These are phyloP conservation scores for Sinohyriopsis cumingii DNA, from an alignment of 2,888 invertebrate species.

Conservation along the genomic window DNA sequence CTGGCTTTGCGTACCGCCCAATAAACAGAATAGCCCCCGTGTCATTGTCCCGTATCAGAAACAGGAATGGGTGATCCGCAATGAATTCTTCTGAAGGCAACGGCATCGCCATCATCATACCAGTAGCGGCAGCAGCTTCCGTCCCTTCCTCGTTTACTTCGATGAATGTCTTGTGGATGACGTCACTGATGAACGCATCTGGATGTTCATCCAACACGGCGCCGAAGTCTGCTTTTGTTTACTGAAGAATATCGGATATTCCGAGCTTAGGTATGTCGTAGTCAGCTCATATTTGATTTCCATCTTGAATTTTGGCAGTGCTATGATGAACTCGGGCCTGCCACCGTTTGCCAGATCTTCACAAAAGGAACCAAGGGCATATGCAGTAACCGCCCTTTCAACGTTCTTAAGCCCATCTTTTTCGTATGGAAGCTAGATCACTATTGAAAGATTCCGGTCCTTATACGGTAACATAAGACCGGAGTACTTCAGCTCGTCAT, in stretches of 20 bases:
- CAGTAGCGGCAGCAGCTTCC: conserved; percentile 26
- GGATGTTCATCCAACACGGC: conserved; percentile 19
- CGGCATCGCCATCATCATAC: conserved; percentile 1
- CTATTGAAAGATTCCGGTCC: conserved; percentile 16
- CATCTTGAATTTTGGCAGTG: conserved; percentile 56
- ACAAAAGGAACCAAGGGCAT: conserved; percentile 1
- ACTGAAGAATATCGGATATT: conserved; percentile 49
- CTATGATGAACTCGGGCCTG: conserved; percentile 21
- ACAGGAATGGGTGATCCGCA: conserved; percentile 40
- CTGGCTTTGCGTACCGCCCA: conserved; percentile 27
- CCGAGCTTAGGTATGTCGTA: conserved; percentile 43
- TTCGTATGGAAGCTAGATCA: conserved; percentile 30
- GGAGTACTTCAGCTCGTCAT: conserved; percentile 81
- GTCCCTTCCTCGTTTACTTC: conserved; percentile 39
- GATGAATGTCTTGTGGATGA: conserved; percentile 39
- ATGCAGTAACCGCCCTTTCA: conserved; percentile 17
- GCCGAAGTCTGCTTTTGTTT: conserved; percentile 24
- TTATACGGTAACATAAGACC: conserved; percentile 83
- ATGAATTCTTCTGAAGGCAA: conserved; percentile 19
- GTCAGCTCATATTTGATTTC: conserved; percentile 32
- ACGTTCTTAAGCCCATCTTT: conserved; percentile 26
- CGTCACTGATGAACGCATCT: too few species aligned
- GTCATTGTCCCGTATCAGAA: conserved; percentile 26
- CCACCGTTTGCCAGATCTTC: conserved; percentile 1
- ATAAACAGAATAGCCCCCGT: conserved; percentile 30